Base-by-base conservation (phyloP, 2,113 vertebrate genomes). In the Bos javanicus region DNA sequence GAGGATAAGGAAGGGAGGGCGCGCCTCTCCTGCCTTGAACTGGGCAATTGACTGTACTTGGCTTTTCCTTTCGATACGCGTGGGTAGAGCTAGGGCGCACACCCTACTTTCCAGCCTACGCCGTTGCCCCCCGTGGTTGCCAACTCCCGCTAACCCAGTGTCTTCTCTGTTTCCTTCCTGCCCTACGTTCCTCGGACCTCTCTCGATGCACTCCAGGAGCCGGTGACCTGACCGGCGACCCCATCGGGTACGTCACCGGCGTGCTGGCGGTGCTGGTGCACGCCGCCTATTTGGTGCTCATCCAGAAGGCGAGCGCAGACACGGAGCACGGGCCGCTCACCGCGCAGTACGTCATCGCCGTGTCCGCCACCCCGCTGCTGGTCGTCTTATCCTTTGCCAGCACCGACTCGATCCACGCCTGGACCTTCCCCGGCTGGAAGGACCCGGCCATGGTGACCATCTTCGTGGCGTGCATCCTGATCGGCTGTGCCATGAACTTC, bases 401-500 rank as follows among this genome's bases (percentile, higher is more conserved):
- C 98, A 99, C 99, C 99, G 99, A 99, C 95, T 98, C 99, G 80
- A 98, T 99, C 97, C 98, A 99, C 0, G 99, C 99, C 98, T 99
- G 99, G 99, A 98, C 99, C 1, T 99, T 99, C 91, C 99, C 99
- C 0, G 99, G 99, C 46, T 99, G 99, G 99, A 99, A 98, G 94
- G 99, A 99, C 94, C 99, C 99, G 0, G 96, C 97, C 92, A 99
- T 99, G 99, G 99, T 99, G 2, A 98, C 98, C 98, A 99, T 99
- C 98, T 99, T 99, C 98, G 71, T 99, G 30, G 96, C 99, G 96
- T 99, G 99, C 76, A 95, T 99, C 94, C 84, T 99, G 95, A 99
- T 99, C 87, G 99, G 99, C 98, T 99, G 99, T n/a, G 99, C 99
- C 98, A 99, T 99, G 99, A 99, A 99, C 99, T 99, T 99, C 98